These are phyloP conservation scores for Neodontobutis hainanensis DNA, from an alignment of 2,113 vertebrate species.

Conservation along the genomic window DNA sequence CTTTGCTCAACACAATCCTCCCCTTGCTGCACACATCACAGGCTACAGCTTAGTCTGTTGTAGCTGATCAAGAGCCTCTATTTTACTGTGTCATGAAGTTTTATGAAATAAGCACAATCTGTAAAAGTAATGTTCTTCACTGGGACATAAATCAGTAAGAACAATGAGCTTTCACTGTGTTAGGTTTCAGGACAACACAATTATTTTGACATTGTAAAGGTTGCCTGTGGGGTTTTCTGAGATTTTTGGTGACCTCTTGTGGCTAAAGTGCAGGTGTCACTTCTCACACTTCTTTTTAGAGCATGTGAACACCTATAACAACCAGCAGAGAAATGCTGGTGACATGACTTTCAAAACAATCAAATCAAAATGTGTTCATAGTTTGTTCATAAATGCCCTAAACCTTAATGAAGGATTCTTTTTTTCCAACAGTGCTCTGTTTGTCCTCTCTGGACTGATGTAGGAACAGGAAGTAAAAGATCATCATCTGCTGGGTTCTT, in stretches of 20 bases:
- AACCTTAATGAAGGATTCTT: too few relatives aligned
- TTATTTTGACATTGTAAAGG: neutral
- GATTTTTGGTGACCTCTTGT: neutral
- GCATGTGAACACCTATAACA: too few relatives aligned
- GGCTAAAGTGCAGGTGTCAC: neutral
- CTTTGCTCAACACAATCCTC: constrained; percentile 45
- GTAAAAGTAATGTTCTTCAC: neutral
- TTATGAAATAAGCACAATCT: neutral
- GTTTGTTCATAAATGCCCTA: too few relatives aligned
- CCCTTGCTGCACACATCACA: constrained; percentile 39
- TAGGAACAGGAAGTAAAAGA: too few relatives aligned
- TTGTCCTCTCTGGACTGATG: too few relatives aligned
- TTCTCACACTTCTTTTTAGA: too few relatives aligned
- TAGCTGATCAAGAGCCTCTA: constrained; percentile 31
- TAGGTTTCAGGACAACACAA: neutral
- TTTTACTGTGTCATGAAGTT: neutral
- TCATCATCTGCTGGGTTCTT: too few relatives aligned
- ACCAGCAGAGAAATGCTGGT: too few relatives aligned
- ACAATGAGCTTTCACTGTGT: neutral
- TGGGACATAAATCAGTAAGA: neutral
- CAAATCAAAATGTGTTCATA: too few relatives aligned
- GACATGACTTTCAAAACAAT: too few relatives aligned
- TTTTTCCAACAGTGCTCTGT: too few relatives aligned
- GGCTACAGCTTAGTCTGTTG: constrained; percentile 33
- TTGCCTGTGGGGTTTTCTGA: too few relatives aligned